Percentiles rank a stretch among this genome's conserved stretches.
Conservation (phyloP, 2,797 vertebrate genomes). For the Aselliscus stoliczkanus region DNA sequence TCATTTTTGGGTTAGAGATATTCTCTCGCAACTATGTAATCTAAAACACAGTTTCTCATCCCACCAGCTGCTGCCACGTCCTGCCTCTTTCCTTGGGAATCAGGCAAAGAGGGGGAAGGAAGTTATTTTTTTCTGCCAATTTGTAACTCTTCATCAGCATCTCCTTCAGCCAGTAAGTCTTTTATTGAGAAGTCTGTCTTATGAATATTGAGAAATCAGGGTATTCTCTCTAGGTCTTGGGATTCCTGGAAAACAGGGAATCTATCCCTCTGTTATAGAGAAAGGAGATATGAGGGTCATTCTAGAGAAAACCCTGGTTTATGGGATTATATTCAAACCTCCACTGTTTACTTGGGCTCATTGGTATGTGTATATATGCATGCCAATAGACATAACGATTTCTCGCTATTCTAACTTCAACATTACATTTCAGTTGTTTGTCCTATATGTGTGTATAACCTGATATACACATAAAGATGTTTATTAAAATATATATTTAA, state of each 20-base stretch:
- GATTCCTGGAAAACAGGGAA: neutral
- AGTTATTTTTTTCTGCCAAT: neutral
- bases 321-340: neutral
- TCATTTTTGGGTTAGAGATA: neutral
- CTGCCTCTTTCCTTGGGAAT: neutral
- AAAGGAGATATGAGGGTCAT: neutral
- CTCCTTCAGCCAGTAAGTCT: neutral
- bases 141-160: neutral
- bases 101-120: neutral
- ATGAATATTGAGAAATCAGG: neutral
- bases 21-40: neutral
- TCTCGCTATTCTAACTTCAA: neutral
- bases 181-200: neutral
- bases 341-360: neutral
- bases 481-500: neutral
- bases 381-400: neutral
- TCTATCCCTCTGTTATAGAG: neutral
- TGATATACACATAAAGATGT: neutral
- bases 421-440: neutral
- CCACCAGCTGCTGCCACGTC: neutral
- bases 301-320: neutral
- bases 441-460: accelerated
- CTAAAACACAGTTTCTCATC: neutral
- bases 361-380: neutral
- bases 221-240: neutral